phyloP scores from a whole-genome alignment of 2,113 vertebrate genomes.

The Anser cygnoides region DNA sequence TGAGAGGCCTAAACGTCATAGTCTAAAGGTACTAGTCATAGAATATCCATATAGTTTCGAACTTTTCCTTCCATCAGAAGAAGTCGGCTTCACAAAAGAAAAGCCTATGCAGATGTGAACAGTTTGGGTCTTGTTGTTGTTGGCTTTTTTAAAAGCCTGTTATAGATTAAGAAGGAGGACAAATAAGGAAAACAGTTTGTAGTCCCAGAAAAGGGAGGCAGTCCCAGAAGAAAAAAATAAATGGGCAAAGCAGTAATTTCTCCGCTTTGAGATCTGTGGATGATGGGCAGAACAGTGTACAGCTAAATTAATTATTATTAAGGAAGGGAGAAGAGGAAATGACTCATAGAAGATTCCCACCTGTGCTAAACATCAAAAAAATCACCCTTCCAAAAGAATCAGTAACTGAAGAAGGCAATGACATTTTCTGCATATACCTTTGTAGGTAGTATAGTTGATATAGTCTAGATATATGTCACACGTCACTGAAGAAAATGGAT shows the following conservation, averaged over 20 bases:
- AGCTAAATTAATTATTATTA: neutral
- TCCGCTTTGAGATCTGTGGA: neutral
- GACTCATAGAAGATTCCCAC: neutral
- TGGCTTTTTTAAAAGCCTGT: neutral
- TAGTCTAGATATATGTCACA: neutral
- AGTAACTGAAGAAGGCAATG: neutral
- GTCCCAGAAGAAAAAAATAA: neutral
- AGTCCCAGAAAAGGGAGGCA: neutral
- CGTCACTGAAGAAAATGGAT: neutral
- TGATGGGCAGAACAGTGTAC: neutral
- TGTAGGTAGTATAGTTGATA: neutral
- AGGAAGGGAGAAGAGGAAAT: neutral
- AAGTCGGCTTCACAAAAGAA: neutral
- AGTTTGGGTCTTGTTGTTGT: neutral
- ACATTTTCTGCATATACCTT: neutral
- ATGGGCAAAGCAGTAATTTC: neutral
- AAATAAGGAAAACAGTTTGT: neutral
- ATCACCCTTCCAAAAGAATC: neutral
- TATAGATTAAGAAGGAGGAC: slow-evolving; percentile 21
- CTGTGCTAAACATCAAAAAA: neutral
- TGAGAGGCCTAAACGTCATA: neutral
- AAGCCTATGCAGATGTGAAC: neutral
- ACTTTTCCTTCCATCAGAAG: neutral
- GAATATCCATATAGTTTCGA: neutral
- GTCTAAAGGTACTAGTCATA: neutral